Base-by-base conservation (phyloP, 2,797 vertebrate species). In the Anabas testudineus region DNA sequence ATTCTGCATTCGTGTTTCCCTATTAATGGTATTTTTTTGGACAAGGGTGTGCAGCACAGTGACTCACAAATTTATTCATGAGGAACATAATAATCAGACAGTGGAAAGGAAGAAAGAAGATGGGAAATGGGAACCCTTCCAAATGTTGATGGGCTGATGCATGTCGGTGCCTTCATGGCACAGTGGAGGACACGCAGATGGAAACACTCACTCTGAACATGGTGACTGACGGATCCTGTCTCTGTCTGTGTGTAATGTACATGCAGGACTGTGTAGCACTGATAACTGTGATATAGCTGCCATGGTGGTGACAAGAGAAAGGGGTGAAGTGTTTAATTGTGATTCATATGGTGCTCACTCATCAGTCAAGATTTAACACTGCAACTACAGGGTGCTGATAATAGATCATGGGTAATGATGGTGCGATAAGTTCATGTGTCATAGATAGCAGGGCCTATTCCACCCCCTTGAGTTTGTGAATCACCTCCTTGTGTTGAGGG, bases 341-440 rank as follows among this genome's bases (percentile, higher is more conserved):
- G 73, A 86, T 68, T 84, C 82, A 74, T 73, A 57, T 63, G 49
- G 46, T 47, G 82, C 78, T 78, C 78, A 64, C 37, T 81, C 73
- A 66, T 82, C 82, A 78, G 74, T 2, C 15, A 19, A 39, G 34
- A 53, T 52, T 32, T 57, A 16, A 19, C 18, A 10, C 49, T 13
- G 42, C 59, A 34, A 52, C 57, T 53, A 2, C 12, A 28, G 56
- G 57, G 61, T 22, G 73, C 61, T 51, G 68, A 53, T 55, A 74
- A 89, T 82, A 49, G 76, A 87, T 87, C 66, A 67, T 3, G 45
- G 55, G 55, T 88, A 88, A 88, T 81, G 73, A 80, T 80, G 71
- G 74, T 61, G 78, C 19, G 80, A 80, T 82, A 71, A 76, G 71
- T 80, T 84, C 79, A 73, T 55, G 72, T 86, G 84, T 80, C 87